These are phyloP conservation scores for Hipposideros armiger DNA, from an alignment of 2,113 vertebrate species.

Conservation along the genomic window DNA sequence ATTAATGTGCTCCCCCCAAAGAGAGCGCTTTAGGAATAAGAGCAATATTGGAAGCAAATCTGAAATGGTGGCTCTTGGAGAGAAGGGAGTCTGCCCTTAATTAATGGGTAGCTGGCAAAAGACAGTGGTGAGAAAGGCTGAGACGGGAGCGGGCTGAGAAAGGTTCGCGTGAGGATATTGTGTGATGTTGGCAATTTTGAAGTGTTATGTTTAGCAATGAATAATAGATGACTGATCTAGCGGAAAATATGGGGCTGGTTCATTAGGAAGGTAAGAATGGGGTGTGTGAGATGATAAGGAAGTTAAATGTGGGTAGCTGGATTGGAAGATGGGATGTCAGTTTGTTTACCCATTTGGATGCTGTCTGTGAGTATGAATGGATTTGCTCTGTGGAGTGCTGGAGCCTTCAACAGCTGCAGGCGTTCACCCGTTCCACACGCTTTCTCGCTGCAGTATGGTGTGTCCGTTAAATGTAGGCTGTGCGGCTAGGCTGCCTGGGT, in stretches of 20 bases:
- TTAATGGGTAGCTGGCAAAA: conserved; percentile 5
- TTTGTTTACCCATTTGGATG: not conserved
- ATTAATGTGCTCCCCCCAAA: not conserved
- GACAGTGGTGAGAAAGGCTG: not conserved
- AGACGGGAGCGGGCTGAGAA: conserved; percentile 8
- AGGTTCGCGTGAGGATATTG: not conserved
- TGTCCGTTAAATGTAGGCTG: not conserved
- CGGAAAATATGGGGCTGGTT: not conserved
- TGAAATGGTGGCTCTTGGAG: not conserved
- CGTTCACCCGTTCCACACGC: not conserved
- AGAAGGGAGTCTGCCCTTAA: not conserved
- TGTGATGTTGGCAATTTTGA: conserved; percentile 20
- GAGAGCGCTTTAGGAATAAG: not conserved
- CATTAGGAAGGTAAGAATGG: not conserved
- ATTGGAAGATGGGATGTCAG: not conserved
- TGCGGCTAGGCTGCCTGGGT: not conserved
- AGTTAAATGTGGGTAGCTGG: not conserved
- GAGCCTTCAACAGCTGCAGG: not conserved
- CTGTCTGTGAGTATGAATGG: not conserved
- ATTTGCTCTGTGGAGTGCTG: not conserved
- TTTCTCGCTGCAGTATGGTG: not conserved
- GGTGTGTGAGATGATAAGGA: not conserved
- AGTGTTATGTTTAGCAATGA: conserved; percentile 59
- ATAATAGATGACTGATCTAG: conserved; percentile 19
- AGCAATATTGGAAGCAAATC: not conserved